Percentiles rank a stretch among this genome's conserved stretches.
Evolutionary conservation across 2,888 invertebrate genomes (phyloP).

Genomic region (Cephus runcator): DNA sequence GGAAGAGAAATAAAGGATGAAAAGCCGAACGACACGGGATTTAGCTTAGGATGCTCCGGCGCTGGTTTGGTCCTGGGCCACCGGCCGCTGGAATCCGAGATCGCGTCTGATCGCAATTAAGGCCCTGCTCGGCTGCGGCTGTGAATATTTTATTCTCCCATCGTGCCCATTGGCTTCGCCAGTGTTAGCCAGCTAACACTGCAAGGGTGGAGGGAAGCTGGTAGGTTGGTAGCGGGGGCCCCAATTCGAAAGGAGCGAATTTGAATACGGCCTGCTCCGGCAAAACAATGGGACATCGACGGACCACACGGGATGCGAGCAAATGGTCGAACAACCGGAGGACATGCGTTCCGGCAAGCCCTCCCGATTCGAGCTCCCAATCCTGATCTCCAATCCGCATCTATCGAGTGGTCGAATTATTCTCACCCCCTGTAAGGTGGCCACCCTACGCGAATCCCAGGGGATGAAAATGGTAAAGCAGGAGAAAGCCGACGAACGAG

Average conservation of each 20-base stretch:
- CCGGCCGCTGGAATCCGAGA: constrained; percentile 64
- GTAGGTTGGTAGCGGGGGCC: constrained; percentile 30
- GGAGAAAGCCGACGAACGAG: neutral
- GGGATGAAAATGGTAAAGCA: neutral
- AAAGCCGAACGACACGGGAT: constrained; percentile 26
- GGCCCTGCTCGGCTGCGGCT: constrained; percentile 58
- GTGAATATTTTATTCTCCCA: constrained; percentile 63
- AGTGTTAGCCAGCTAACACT: constrained; percentile 35
- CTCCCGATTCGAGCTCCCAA: constrained; percentile 20
- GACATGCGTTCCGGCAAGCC: constrained; percentile 62
- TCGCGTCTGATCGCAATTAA: constrained; percentile 66
- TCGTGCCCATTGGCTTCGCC: constrained; percentile 18
- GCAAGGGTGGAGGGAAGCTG: neutral
- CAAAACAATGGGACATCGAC: constrained; percentile 64
- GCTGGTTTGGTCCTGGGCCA: constrained; percentile 40
- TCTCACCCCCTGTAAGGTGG: neutral
- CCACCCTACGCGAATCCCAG: neutral
- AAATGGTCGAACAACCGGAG: constrained; percentile 65
- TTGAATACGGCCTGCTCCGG: constrained; percentile 55
- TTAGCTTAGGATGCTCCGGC: constrained; percentile 3
- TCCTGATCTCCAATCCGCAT: neutral
- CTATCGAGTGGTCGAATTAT: neutral
- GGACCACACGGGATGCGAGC: constrained; percentile 66
- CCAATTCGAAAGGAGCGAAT: constrained; percentile 62
- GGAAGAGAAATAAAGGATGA: constrained; percentile 25